A percentile compares a stretch with the other conserved stretches of the same genome.
Conservation (phyloP, 2,797 vertebrate genomes). For the Acipenser ruthenus region DNA sequence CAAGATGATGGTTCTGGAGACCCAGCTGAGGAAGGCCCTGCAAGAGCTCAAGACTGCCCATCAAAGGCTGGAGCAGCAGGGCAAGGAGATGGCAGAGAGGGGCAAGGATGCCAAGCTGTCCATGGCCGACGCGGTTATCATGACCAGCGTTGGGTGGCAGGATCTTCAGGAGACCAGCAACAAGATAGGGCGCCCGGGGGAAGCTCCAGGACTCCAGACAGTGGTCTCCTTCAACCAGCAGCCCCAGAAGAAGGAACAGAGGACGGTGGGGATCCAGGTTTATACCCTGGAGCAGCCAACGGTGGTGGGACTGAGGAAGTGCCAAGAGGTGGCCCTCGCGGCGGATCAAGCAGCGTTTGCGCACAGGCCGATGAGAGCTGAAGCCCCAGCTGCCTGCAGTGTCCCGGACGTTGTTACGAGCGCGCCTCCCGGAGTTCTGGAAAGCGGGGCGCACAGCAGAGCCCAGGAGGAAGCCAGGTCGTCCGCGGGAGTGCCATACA, state of each 20-base stretch:
- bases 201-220: slow-evolving; percentile 43
- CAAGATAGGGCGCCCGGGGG: slow-evolving; percentile 18
- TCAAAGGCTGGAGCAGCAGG: slow-evolving; percentile 35
- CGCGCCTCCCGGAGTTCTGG: not conserved
- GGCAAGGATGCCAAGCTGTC: slow-evolving; percentile 21
- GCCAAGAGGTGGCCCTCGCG: slow-evolving; percentile 1
- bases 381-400: not conserved
- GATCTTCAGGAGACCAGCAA: slow-evolving; percentile 34
- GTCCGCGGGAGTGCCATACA: slow-evolving; percentile 5
- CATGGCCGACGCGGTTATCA: slow-evolving; percentile 51
- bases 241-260: slow-evolving; percentile 49
- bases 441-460: not conserved
- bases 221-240: slow-evolving; percentile 62
- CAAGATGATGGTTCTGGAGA: slow-evolving; percentile 69
- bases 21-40: slow-evolving; percentile 62
- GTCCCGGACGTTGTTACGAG: not conserved
- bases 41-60: slow-evolving; percentile 66
- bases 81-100: slow-evolving; percentile 27
- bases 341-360: slow-evolving; percentile 23
- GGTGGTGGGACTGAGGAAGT: slow-evolving; percentile 51
- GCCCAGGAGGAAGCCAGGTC: slow-evolving; percentile 7
- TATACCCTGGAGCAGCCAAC: slow-evolving; percentile 67
- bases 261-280: slow-evolving; percentile 70
- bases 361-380: slow-evolving; percentile 34
- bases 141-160: slow-evolving; percentile 56